A percentile compares a stretch with the other conserved stretches of the same genome.
Evolutionary conservation across 2,888 invertebrate species (phyloP).

Genomic region (Eilema depressum): DNA sequence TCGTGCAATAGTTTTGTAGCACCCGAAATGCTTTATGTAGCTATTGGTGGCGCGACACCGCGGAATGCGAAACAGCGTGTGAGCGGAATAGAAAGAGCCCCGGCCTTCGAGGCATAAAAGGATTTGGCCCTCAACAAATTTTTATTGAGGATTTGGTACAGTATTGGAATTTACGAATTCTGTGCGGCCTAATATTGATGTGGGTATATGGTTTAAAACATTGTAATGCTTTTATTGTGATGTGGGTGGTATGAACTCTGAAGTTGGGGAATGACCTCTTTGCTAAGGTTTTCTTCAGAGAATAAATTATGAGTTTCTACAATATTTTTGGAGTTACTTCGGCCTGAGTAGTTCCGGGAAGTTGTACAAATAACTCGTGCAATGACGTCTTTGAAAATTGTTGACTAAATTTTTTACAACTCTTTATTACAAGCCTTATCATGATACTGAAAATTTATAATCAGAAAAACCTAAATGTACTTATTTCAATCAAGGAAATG

Average conservation of each 20-base stretch:
- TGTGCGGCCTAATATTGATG: slow-evolving; percentile 32
- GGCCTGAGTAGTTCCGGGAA: not conserved
- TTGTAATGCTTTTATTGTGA: slow-evolving; percentile 22
- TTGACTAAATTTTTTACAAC: not conserved
- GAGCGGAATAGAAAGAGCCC: slow-evolving; percentile 60
- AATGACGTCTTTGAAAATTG: not conserved
- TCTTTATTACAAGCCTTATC: not conserved
- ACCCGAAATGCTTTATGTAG: slow-evolving; percentile 42
- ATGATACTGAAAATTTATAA: no score
- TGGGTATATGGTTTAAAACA: slow-evolving; percentile 28
- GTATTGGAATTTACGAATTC: slow-evolving; percentile 46
- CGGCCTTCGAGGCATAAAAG: slow-evolving; percentile 45
- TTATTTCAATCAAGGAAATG: no score
- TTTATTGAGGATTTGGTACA: slow-evolving; percentile 46
- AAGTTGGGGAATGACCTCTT: slow-evolving; percentile 4
- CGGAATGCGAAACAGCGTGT: slow-evolving; percentile 64
- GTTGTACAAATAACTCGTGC: not conserved
- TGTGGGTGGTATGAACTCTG: slow-evolving; percentile 4
- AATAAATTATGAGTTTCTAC: not conserved
- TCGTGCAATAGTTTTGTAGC: slow-evolving; percentile 55
- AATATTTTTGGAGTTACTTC: not conserved
- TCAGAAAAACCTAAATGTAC: no score
- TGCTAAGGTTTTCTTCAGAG: not conserved
- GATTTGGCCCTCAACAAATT: slow-evolving; percentile 43
- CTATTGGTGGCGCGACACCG: slow-evolving; percentile 55